phyloP scores from a whole-genome alignment of 1,140 invertebrate species.

The Rhopalosiphum padi region DNA sequence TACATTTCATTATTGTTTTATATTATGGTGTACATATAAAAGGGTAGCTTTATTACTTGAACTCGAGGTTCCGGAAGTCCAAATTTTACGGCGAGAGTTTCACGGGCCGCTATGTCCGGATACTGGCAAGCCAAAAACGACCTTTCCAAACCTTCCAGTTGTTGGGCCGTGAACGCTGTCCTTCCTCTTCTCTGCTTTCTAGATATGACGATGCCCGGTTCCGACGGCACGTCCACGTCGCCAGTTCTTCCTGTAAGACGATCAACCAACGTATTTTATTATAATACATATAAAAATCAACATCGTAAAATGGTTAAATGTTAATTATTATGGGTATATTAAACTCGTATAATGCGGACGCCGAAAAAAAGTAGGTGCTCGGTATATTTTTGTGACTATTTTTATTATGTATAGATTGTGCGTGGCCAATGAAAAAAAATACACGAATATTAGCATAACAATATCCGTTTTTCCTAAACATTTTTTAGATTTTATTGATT shows the following conservation, averaged over 20 bases:
- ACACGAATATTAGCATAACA: neutral
- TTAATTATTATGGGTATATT: too few species aligned
- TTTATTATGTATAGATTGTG: neutral
- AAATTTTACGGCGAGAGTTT: slow-evolving; percentile 80
- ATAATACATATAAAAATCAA: neutral
- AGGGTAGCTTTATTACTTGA: slow-evolving; percentile 39
- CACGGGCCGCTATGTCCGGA: slow-evolving; percentile 89
- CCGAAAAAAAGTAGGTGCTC: too few species aligned
- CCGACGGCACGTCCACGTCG: slow-evolving; percentile 75
- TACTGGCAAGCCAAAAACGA: slow-evolving; percentile 92
- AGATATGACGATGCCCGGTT: slow-evolving; percentile 80
- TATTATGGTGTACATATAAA: neutral
- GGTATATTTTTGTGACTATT: neutral
- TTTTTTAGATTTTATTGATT: too few species aligned
- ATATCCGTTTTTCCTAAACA: too few species aligned
- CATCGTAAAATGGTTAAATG: neutral
- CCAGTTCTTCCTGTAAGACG: slow-evolving; percentile 66
- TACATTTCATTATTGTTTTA: too few species aligned
- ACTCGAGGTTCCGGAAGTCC: slow-evolving; percentile 59
- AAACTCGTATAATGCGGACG: too few species aligned
- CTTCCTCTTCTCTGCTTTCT: slow-evolving; percentile 83
- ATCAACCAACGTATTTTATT: neutral
- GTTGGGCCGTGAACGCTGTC: slow-evolving; percentile 85
- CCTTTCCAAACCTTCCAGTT: slow-evolving; percentile 87
- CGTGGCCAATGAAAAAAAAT: neutral